Conservation (phyloP, 1,140 invertebrate species). For the Galleria mellonella region DNA sequence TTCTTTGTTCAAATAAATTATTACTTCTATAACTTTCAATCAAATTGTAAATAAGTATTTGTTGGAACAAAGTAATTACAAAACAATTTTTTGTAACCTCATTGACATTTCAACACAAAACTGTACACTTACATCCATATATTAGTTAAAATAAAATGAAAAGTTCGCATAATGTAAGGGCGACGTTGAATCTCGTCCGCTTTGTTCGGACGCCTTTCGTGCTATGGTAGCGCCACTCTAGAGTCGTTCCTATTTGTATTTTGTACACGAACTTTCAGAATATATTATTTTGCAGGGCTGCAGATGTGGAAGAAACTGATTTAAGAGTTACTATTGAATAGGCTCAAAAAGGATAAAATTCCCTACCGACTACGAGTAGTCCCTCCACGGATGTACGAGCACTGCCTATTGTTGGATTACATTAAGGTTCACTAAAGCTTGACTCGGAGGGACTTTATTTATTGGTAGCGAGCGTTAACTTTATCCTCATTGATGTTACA, state of each 20-base stretch:
- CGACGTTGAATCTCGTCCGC: slow-evolving; percentile 32
- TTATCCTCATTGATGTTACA: no score
- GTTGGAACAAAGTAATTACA: no score
- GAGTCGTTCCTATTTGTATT: slow-evolving; percentile 58
- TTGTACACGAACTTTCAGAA: slow-evolving; percentile 63
- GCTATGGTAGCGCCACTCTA: slow-evolving; percentile 38
- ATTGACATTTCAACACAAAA: no score
- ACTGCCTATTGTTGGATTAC: slow-evolving; percentile 15
- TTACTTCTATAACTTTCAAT: no score
- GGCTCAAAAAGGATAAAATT: slow-evolving; percentile 41
- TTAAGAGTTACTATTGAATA: slow-evolving; percentile 51
- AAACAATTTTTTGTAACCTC: no score
- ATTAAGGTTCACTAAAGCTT: slow-evolving; percentile 10
- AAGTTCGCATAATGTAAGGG: slow-evolving; percentile 34
- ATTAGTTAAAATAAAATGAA: slow-evolving; percentile 42
- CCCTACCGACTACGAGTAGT: slow-evolving; percentile 13
- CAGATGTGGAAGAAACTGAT: slow-evolving; percentile 55
- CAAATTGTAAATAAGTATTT: no score
- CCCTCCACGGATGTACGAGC: slow-evolving; percentile 6
- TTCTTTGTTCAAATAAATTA: no score
- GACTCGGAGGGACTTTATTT: slow-evolving; percentile 1
- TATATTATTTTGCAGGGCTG: slow-evolving; percentile 60
- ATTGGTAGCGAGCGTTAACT: neutral
- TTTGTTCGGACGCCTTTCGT: slow-evolving; percentile 50
- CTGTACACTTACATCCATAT: neutral